Percentiles rank a stretch among this genome's conserved stretches.
Evolutionary conservation across 2,888 invertebrate genomes (phyloP).

Genomic region (Agapostemon virescens): DNA sequence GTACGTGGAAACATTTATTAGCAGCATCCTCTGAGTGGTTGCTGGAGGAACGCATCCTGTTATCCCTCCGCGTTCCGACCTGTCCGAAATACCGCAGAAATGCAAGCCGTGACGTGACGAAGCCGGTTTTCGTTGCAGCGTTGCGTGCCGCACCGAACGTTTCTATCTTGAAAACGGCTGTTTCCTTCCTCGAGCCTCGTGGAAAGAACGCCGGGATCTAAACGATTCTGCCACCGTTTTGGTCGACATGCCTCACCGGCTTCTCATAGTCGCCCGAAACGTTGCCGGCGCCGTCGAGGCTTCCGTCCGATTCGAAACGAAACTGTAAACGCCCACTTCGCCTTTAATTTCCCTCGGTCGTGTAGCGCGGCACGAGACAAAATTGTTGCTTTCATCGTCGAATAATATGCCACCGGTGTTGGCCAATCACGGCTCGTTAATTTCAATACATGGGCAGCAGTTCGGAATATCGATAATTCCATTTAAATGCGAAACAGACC

Average conservation of each 20-base stretch:
- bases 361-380: neutral
- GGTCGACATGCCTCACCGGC: conserved; percentile 9
- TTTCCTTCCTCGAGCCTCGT: conserved; percentile 33
- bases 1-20: neutral
- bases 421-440: neutral
- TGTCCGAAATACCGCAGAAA: conserved; percentile 57
- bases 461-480: neutral
- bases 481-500: neutral
- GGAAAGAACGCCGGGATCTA: conserved; percentile 34
- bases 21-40: conserved; percentile 2
- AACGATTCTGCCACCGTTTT: conserved; percentile 16
- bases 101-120: conserved; percentile 42
- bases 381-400: neutral
- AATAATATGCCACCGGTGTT: neutral
- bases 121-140: conserved; percentile 30
- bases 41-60: conserved; percentile 26
- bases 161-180: conserved; percentile 51
- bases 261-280: neutral
- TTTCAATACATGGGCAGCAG: neutral
- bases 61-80: conserved; percentile 24
- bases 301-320: neutral
- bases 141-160: conserved; percentile 53
- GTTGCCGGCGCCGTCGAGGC: neutral
- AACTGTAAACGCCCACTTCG: neutral
- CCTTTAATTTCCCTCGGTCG: neutral